A percentile compares a stretch with the other conserved stretches of the same genome.
These are phyloP conservation scores for Moxostoma hubbsi DNA, from an alignment of 2,797 vertebrate genomes.

Conservation along the genomic window DNA sequence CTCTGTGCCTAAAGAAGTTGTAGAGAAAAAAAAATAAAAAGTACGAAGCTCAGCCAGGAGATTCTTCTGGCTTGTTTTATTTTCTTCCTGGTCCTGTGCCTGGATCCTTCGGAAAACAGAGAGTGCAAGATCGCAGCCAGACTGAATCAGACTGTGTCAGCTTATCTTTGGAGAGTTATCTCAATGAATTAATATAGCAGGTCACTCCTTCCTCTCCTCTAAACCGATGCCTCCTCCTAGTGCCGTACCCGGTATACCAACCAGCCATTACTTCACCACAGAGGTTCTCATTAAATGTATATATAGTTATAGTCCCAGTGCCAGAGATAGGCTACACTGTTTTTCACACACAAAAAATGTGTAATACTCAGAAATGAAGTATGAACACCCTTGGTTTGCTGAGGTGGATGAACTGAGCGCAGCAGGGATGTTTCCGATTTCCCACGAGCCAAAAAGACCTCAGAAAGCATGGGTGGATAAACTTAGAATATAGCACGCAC, in stretches of 20 bases:
- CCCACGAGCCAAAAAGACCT: constrained; percentile 13
- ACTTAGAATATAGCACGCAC: constrained; percentile 13
- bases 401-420: constrained; percentile 41
- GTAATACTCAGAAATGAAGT: constrained; percentile 39
- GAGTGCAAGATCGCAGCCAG: constrained; percentile 29
- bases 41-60: constrained; percentile 35
- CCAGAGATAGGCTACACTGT: constrained; percentile 63
- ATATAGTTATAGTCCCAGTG: constrained; percentile 79
- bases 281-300: constrained; percentile 84
- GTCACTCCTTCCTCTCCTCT: constrained; percentile 56
- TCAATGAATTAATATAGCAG: constrained; percentile 24
- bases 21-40: constrained; percentile 43
- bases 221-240: constrained; percentile 74
- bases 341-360: constrained; percentile 69
- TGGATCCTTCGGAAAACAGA: constrained; percentile 48
- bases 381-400: constrained; percentile 57
- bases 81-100: constrained; percentile 52
- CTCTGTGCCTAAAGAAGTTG: constrained; percentile 63
- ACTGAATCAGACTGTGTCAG: constrained; percentile 27
- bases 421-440: constrained; percentile 38
- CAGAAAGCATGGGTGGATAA: constrained; percentile 34
- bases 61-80: constrained; percentile 61
- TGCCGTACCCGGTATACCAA: constrained; percentile 71
- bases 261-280: constrained; percentile 78
- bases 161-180: constrained; percentile 39